Conservation (phyloP, 2,888 invertebrate genomes). For the Apamea monoglypha region DNA sequence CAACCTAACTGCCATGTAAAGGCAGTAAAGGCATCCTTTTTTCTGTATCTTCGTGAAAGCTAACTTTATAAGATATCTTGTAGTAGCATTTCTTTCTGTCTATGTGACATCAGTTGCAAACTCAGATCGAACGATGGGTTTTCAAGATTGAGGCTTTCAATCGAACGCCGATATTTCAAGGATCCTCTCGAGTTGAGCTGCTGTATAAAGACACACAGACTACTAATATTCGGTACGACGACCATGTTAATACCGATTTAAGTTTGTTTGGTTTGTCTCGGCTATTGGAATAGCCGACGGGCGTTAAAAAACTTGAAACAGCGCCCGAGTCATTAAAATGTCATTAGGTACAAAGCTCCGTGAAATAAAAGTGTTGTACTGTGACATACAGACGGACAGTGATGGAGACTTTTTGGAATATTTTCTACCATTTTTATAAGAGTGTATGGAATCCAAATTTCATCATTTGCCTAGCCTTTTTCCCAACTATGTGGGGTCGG, state of each 20-base stretch:
- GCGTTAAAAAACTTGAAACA: constrained; percentile 68
- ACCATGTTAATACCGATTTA: constrained; percentile 64
- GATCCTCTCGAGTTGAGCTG: neutral
- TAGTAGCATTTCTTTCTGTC: neutral
- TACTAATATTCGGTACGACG: constrained; percentile 5
- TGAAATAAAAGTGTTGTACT: constrained; percentile 65
- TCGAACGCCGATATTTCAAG: neutral
- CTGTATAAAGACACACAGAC: neutral
- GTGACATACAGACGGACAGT: constrained; percentile 55
- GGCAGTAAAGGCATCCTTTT: neutral
- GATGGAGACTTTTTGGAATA: constrained; percentile 1
- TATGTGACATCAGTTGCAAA: neutral
- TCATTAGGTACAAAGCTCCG: constrained; percentile 70
- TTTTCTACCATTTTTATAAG: neutral
- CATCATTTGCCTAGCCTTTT: too few relatives aligned
- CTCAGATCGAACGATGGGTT: neutral
- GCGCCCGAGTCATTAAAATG: constrained; percentile 74
- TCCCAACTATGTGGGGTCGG: too few relatives aligned
- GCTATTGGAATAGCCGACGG: constrained; percentile 64
- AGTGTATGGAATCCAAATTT: neutral
- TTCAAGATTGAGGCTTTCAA: neutral
- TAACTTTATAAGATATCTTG: neutral
- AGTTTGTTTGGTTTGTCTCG: constrained; percentile 64
- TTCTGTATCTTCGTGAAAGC: neutral
- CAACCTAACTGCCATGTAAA: too few relatives aligned